phyloP scores from a whole-genome alignment of 2,888 invertebrate species.

The Chouioia cunea region DNA sequence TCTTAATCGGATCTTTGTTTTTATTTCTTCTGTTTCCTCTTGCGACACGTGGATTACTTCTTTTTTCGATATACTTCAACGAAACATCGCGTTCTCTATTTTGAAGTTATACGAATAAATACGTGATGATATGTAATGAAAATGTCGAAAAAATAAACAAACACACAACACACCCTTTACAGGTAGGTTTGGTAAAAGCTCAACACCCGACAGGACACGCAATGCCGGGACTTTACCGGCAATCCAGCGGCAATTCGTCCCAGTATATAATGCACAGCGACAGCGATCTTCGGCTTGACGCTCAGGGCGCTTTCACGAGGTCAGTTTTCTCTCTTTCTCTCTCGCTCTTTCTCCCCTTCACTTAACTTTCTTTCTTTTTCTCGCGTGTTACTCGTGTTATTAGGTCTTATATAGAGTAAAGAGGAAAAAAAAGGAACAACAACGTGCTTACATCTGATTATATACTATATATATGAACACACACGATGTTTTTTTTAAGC shows the following conservation, averaged over 20 bases:
- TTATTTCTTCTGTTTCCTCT: too few species aligned
- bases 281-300: conserved; percentile 64
- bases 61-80: too few species aligned
- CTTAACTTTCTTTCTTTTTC: too few species aligned
- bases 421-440: too few species aligned
- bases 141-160: too few species aligned
- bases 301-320: conserved; percentile 66
- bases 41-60: too few species aligned
- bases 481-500: neutral
- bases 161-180: too few species aligned
- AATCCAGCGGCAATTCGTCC: conserved; percentile 58
- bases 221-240: conserved; percentile 63
- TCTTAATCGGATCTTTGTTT: neutral
- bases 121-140: too few species aligned
- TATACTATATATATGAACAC: neutral
- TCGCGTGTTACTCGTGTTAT: conserved; percentile 14
- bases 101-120: neutral
- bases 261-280: conserved; percentile 65
- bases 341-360: too few species aligned
- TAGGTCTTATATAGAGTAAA: too few species aligned
- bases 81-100: too few species aligned
- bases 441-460: neutral
- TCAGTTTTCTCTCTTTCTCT: conserved; percentile 47
- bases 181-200: conserved; percentile 66
- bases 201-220: conserved; percentile 65